These are phyloP conservation scores for Notothenia coriiceps DNA, from an alignment of 2,113 vertebrate genomes.

Conservation along the genomic window DNA sequence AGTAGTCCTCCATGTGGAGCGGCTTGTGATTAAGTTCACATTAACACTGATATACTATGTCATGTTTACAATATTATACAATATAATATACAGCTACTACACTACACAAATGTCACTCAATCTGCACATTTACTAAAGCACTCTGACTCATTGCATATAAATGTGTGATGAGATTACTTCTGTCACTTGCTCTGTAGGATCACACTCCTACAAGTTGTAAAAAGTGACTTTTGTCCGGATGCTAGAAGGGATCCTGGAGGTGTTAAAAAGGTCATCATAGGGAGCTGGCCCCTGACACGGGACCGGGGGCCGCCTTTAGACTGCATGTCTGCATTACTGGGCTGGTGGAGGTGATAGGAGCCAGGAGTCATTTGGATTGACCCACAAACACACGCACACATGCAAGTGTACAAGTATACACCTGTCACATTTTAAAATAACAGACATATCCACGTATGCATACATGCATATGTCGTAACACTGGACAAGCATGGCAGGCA, in stretches of 20 bases:
- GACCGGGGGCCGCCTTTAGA: conserved; percentile 52
- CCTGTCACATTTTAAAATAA: conserved; percentile 69
- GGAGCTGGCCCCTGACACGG: conserved; percentile 54
- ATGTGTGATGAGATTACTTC: conserved; percentile 5
- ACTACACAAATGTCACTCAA: not conserved
- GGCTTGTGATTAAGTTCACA: not conserved
- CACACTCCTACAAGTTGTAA: conserved; percentile 30
- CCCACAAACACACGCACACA: conserved; percentile 19
- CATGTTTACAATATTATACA: not conserved
- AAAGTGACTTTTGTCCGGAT: conserved; percentile 64
- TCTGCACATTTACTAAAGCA: not conserved
- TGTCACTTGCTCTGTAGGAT: conserved; percentile 2
- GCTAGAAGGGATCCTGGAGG: conserved; percentile 61
- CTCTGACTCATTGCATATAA: too few species aligned
- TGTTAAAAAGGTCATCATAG: conserved; percentile 70
- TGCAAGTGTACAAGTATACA: conserved; percentile 26
- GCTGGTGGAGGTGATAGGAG: conserved; percentile 50
- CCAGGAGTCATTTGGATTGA: conserved; percentile 56
- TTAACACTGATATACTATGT: not conserved
- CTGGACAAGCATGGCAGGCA: conserved; percentile 14
- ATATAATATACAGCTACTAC: not conserved
- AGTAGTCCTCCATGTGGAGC: too few species aligned
- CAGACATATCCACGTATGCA: conserved; percentile 32
- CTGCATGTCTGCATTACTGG: conserved; percentile 76
- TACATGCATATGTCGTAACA: conserved; percentile 12